These are phyloP conservation scores for Aphelocoma coerulescens DNA, from an alignment of 2,113 vertebrate genomes.

Conservation along the genomic window DNA sequence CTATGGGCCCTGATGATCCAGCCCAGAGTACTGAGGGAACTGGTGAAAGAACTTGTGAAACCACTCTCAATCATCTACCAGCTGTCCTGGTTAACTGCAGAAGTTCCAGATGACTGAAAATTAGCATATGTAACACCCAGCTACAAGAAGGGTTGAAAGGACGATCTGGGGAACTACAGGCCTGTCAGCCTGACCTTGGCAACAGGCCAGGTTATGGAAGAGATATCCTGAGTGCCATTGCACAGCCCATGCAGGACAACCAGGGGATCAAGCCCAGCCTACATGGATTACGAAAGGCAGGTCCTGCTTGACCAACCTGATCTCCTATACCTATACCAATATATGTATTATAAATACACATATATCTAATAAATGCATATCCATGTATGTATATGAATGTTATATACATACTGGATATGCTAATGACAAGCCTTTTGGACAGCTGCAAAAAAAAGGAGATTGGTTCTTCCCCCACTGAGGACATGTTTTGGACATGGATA, in stretches of 20 bases:
- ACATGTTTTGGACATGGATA: accelerated
- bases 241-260: too few relatives aligned
- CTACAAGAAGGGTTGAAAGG: neutral
- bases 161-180: accelerated
- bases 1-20: neutral
- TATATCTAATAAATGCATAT: neutral
- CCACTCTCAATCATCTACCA: neutral
- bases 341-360: neutral
- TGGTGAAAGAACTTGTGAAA: neutral
- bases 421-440: neutral
- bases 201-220: neutral
- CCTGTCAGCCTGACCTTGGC: neutral
- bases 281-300: accelerated
- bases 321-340: neutral
- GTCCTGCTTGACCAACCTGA: neutral
- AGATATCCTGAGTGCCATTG: neutral
- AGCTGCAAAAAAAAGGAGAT: neutral
- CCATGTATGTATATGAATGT: neutral
- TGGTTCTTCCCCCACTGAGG: neutral
- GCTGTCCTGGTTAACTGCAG: neutral
- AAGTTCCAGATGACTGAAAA: neutral
- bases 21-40: neutral
- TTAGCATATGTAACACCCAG: neutral
- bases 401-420: neutral
- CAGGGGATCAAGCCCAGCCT: neutral